phyloP scores from a whole-genome alignment of 2,888 invertebrate species.

The Cantharis flavilabris region DNA sequence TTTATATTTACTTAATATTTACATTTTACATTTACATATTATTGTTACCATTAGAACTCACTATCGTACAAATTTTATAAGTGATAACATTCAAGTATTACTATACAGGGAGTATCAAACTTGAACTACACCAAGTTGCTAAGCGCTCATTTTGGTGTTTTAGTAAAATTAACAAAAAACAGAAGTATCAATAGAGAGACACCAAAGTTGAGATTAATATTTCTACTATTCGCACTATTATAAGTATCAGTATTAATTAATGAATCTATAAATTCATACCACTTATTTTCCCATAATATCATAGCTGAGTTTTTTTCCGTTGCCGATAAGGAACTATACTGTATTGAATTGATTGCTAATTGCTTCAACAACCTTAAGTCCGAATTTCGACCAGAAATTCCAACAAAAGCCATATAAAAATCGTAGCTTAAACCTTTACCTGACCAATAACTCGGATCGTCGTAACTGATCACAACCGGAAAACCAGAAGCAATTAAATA shows the following conservation, averaged over 20 bases:
- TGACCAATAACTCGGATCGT: slow-evolving; percentile 78
- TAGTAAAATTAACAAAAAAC: not conserved
- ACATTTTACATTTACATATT: no score
- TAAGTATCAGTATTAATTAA: slow-evolving; percentile 28
- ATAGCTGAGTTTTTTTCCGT: slow-evolving; percentile 59
- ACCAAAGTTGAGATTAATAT: not conserved
- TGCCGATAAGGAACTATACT: slow-evolving; percentile 64
- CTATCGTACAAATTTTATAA: no score
- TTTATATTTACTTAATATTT: no score
- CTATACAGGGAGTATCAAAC: no score
- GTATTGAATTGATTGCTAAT: slow-evolving; percentile 73
- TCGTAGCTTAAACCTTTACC: slow-evolving; percentile 74
- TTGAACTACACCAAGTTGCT: no score
- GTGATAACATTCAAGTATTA: no score
- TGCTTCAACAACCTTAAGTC: slow-evolving; percentile 75
- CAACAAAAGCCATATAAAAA: slow-evolving; percentile 78
- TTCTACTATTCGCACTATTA: not conserved
- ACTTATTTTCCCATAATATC: slow-evolving; percentile 60
- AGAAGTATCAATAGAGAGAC: not conserved
- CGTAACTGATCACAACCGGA: slow-evolving; percentile 75
- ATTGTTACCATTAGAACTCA: no score
- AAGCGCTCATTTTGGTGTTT: not conserved
- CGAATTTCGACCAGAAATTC: slow-evolving; percentile 67
- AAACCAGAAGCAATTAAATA: slow-evolving; percentile 66
- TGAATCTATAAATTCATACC: slow-evolving; percentile 53